Conservation (phyloP, 2,113 vertebrate genomes). For the Platycercus adscitus region DNA sequence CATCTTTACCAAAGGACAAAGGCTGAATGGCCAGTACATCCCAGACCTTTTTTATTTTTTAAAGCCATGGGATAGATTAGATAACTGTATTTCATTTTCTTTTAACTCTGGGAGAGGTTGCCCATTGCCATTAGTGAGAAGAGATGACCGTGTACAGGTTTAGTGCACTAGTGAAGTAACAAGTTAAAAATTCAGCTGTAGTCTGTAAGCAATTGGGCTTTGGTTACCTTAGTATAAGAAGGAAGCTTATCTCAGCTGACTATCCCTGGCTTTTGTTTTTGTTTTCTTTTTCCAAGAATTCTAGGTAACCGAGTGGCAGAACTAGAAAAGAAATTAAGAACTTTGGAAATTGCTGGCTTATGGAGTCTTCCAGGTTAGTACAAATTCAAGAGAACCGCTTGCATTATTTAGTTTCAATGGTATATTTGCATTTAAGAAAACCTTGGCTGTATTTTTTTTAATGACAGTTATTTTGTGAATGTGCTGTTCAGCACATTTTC, state of each 20-base stretch:
- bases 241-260: not conserved
- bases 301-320: slow-evolving; percentile 93
- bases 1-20: not conserved
- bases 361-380: slow-evolving; percentile 96
- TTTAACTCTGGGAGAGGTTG: not conserved
- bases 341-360: slow-evolving; percentile 92
- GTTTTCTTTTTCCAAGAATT: slow-evolving; percentile 79
- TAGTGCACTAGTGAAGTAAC: not conserved
- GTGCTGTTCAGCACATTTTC: not conserved
- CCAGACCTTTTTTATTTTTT: not conserved
- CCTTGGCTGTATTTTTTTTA: not conserved
- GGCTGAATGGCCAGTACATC: not conserved
- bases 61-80: not conserved
- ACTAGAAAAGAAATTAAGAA: slow-evolving; percentile 94
- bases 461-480: not conserved
- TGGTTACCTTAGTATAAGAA: not conserved
- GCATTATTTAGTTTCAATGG: not conserved
- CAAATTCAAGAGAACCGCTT: not conserved
- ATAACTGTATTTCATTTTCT: not conserved
- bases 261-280: not conserved
- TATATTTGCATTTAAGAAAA: not conserved
- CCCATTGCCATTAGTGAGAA: not conserved
- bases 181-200: not conserved
- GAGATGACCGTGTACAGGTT: not conserved
- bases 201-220: not conserved